A percentile compares a stretch with the other conserved stretches of the same genome.
phyloP scores from a whole-genome alignment of 2,113 vertebrate genomes.

The Paramormyrops kingsleyae region DNA sequence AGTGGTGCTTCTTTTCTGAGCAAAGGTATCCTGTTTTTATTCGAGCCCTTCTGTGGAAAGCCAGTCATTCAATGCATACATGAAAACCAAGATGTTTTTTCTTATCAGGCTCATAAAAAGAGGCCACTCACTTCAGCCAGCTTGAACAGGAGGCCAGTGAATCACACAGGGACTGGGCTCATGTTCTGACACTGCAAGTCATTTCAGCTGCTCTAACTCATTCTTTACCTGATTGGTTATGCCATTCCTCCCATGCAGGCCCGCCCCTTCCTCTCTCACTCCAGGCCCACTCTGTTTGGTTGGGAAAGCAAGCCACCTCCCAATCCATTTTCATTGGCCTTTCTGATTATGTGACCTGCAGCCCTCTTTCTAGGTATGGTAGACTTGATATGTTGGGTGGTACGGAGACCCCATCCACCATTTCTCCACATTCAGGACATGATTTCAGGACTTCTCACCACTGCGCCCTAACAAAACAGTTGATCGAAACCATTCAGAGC shows the following conservation, averaged over 20 bases:
- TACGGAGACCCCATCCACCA: neutral
- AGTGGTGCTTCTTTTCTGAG: neutral
- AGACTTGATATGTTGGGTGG: neutral
- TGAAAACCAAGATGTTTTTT: neutral
- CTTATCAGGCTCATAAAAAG: neutral
- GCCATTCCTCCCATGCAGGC: neutral
- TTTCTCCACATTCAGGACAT: neutral
- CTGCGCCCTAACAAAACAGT: neutral
- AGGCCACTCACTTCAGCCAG: neutral
- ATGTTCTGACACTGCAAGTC: neutral
- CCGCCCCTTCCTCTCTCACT: neutral
- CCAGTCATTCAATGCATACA: neutral
- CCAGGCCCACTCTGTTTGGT: neutral
- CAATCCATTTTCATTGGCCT: neutral
- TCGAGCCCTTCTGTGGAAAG: neutral
- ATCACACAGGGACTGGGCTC: neutral
- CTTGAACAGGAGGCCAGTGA: neutral
- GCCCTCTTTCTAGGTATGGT: neutral
- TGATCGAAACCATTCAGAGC: neutral
- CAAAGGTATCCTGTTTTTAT: conserved; percentile 5
- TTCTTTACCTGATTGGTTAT: neutral
- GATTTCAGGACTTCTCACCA: neutral
- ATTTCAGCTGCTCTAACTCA: neutral
- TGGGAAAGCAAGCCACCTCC: neutral
- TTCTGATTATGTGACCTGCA: neutral